Evolutionary conservation across 2,113 vertebrate species (phyloP).

Genomic region (Misgurnus anguillicaudatus): DNA sequence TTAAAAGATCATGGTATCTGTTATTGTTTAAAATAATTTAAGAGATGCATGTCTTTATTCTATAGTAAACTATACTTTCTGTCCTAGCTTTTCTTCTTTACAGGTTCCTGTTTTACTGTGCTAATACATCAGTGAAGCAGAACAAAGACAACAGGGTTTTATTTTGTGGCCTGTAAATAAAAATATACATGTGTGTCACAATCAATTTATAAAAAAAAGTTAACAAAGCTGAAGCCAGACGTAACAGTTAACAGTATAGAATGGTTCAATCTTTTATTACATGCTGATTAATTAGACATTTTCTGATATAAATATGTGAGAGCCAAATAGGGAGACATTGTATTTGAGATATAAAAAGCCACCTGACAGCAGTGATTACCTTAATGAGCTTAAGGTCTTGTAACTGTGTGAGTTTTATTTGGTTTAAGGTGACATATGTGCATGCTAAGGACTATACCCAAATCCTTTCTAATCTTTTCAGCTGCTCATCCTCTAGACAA

Average conservation of each 20-base stretch:
- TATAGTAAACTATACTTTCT: too few species aligned
- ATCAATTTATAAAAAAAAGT: neutral
- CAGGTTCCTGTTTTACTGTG: neutral
- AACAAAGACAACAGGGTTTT: too few species aligned
- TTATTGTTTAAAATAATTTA: too few species aligned
- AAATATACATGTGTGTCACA: neutral
- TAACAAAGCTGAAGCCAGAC: neutral
- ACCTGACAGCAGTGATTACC: conserved; percentile 77
- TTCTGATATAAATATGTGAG: neutral
- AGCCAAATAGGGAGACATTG: conserved; percentile 49
- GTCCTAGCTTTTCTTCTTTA: too few species aligned
- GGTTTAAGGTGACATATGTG: conserved; percentile 82
- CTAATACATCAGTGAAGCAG: neutral
- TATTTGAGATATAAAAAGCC: conserved; percentile 68
- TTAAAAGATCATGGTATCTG: too few species aligned
- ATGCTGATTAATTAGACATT: too few species aligned
- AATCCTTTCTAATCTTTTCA: conserved; percentile 81
- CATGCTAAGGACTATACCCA: conserved; percentile 70
- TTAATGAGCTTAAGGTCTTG: conserved; percentile 90
- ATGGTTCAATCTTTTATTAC: too few species aligned
- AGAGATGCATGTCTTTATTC: too few species aligned
- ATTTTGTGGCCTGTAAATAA: too few species aligned
- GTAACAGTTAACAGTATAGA: neutral
- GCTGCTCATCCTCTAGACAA: conserved; percentile 62
- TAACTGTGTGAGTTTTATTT: conserved; percentile 71